Conservation (phyloP, 2,797 vertebrate genomes). For the Anas georgica region DNA sequence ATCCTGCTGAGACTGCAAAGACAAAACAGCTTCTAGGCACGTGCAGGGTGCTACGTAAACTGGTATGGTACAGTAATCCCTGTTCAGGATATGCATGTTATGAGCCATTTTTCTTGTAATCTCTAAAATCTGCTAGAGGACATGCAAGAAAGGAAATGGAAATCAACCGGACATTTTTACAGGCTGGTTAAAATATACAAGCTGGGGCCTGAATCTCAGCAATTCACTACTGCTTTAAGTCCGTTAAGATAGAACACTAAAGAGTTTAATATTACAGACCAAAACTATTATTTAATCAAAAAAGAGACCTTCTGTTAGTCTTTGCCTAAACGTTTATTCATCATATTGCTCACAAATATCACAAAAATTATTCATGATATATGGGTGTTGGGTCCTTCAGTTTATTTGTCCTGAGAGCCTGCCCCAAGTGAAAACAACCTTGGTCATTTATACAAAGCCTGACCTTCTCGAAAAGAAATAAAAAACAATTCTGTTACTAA, state of each 20-base stretch:
- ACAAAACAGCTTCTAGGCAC: neutral
- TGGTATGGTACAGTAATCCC: neutral
- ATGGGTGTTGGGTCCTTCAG: neutral
- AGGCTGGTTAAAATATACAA: neutral
- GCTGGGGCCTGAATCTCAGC: neutral
- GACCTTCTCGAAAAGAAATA: neutral
- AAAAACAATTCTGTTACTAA: rapidly evolving
- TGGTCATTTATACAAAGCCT: neutral
- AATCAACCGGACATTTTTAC: neutral
- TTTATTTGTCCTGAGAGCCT: neutral
- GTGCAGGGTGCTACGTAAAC: neutral
- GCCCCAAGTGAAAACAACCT: neutral
- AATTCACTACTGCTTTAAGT: neutral
- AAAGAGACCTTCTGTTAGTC: neutral
- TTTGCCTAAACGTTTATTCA: neutral
- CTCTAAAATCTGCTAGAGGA: neutral
- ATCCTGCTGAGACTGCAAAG: neutral
- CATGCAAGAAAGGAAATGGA: neutral
- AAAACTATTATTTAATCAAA: neutral
- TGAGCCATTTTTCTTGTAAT: neutral
- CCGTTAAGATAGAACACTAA: neutral
- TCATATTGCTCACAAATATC: neutral
- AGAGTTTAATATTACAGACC: neutral
- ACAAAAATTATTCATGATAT: neutral
- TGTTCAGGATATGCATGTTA: neutral